Evolutionary conservation across 2,797 vertebrate species (phyloP), one percentile per base, ranked within the genome.

Genomic region (Xenentodon cancila): DNA sequence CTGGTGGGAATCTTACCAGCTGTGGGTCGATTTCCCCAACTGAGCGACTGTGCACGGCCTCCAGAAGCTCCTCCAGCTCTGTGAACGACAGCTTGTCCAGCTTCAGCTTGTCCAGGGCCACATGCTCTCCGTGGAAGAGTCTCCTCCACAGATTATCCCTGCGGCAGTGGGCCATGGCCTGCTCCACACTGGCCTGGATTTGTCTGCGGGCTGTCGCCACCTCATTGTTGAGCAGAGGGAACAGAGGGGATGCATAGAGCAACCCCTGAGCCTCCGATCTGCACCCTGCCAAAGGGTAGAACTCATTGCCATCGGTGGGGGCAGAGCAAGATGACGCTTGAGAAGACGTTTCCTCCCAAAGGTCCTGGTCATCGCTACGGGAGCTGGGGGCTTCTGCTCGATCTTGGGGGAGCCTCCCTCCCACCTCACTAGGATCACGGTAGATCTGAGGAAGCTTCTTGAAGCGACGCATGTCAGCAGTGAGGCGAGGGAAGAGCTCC

Each of bases 71-170:
- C 90, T 98, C 96, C 71, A 99, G 93, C 81, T 99, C 97, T 1
- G 88, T 79, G 73, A 98, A 94, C 0, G 95, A 93, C 71, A 99
- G 91, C 70, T 96, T 97, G 72, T 95, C 95, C 11, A 98, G 92
- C 77, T 97, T 96, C 27, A 99, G 93, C 58, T 97, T 96, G 84
- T 99, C 97, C 2, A 96, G 93, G 4, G 96, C 94, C 43, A 96
- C 85, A 46, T 97, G 96, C 78, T 99, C 98, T 19, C 97, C 94
- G 4, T 99, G 95, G 88, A 99, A 98, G 64, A 99, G 94, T 54
- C 98, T 93, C 85, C 96, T 95, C 98, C 98, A 99, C 68, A 99
- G 94, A 70, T 95, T 97, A 74, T 99, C 98, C 73, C 98, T 91
- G 55, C 97, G 96, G 80, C 98, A 99, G 90, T 99, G 98, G 9